Conservation (phyloP, 2,888 invertebrate species). For the Microctonus aethiopoides region DNA sequence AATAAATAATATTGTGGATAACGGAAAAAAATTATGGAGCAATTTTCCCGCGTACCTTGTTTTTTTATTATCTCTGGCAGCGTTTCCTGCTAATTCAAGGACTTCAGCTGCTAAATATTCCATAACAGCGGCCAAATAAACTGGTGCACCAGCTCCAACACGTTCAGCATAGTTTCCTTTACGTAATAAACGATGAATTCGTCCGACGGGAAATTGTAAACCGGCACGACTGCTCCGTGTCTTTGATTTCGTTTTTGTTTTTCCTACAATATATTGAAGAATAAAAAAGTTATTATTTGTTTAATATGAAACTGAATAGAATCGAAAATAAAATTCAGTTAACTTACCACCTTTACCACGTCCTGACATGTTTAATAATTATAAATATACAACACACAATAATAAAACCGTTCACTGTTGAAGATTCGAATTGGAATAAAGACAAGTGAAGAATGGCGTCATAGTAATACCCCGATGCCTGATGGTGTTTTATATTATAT, state of each 20-base stretch:
- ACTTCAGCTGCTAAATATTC: slow-evolving; percentile 79
- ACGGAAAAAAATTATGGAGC: not conserved
- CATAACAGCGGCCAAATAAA: slow-evolving; percentile 72
- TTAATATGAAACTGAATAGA: not conserved
- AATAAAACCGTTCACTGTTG: not conserved
- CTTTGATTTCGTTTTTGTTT: slow-evolving; percentile 58
- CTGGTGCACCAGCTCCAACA: slow-evolving; percentile 70
- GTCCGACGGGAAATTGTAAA: slow-evolving; percentile 70
- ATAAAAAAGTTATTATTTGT: not conserved
- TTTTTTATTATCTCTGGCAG: slow-evolving; percentile 76
- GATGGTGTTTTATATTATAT: no score
- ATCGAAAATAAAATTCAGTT: not conserved
- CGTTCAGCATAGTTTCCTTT: slow-evolving; percentile 74
- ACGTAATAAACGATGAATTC: slow-evolving; percentile 71
- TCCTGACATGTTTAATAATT: slow-evolving; percentile 48
- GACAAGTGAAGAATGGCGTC: not conserved
- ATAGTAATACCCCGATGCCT: no score
- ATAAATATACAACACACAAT: not conserved
- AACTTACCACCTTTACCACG: slow-evolving; percentile 58
- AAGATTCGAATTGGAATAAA: not conserved
- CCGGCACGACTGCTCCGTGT: slow-evolving; percentile 70
- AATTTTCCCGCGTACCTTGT: slow-evolving; percentile 63
- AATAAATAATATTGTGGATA: not conserved
- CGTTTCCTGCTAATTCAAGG: slow-evolving; percentile 74
- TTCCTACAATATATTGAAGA: slow-evolving; percentile 22